These are phyloP conservation scores for Dendrolimus kikuchii DNA, from an alignment of 1,140 invertebrate species.

Conservation along the genomic window DNA sequence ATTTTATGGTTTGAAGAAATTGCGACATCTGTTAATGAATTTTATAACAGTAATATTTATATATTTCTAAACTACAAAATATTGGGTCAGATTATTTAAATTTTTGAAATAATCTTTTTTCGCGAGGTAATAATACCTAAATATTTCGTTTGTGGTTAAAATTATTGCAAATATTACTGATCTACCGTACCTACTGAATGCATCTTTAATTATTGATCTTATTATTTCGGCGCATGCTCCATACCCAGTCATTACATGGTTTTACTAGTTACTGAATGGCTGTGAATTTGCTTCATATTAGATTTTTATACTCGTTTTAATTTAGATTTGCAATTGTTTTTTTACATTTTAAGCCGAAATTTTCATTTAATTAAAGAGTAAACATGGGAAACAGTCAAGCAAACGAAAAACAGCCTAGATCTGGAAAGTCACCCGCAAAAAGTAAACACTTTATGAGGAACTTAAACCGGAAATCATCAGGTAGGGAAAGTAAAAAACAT, in stretches of 20 bases:
- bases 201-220: constrained; percentile 16
- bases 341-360: not conserved
- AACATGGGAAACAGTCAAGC: constrained; percentile 66
- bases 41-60: too few relatives aligned
- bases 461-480: constrained; percentile 51
- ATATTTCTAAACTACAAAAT: too few relatives aligned
- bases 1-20: too few relatives aligned
- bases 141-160: too few relatives aligned
- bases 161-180: too few relatives aligned
- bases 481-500: constrained; percentile 54
- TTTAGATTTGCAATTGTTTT: not conserved
- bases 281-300: constrained; percentile 16
- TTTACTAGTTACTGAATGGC: constrained; percentile 6
- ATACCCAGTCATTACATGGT: constrained; percentile 1
- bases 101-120: too few relatives aligned
- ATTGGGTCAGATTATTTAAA: too few relatives aligned
- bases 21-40: too few relatives aligned
- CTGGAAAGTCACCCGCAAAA: constrained; percentile 62
- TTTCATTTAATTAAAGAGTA: not conserved
- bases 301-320: constrained; percentile 10
- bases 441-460: constrained; percentile 67
- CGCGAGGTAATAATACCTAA: too few relatives aligned
- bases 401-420: constrained; percentile 61
- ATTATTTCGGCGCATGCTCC: constrained; percentile 10
- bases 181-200: constrained; percentile 1